Base-by-base conservation (phyloP, 2,797 vertebrate genomes). In the Poecilia velifera region DNA sequence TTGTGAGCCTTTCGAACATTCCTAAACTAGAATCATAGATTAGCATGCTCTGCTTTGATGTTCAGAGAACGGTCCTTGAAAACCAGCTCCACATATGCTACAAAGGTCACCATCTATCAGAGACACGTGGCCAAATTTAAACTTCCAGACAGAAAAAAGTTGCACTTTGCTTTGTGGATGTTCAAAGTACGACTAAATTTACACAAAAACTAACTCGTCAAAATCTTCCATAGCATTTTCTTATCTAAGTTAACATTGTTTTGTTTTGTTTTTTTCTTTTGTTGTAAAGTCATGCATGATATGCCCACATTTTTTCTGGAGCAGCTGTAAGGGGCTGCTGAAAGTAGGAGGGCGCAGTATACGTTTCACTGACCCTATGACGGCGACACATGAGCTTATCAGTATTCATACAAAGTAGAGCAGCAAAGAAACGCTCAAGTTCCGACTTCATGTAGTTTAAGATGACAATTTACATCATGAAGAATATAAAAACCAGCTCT, bases 291-390 rank as follows among this genome's bases (percentile, higher is more conserved):
- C n/a, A 51, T 68, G 41, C 22, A 46, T 49, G 41, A 78, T 46
- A 49, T 16, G 45, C 14, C 41, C 47, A 18, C 43, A n/a, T 6
- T 1, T 47, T 36, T 16, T 51, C 41, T 80, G 7, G 20, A 45
- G 62, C 49, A 34, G 53, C 49, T 72, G 18, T 41, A 18, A 73
- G 41, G n/a, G 20, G 12, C 0, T 43, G 14, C 49, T 76, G 18
- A 76, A 41, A 81, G 20, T 51, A 25, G 59, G 41, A 6, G 46
- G n/a, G 36, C 2, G 2, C 55, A 0, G 18, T 47, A n/a, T 7
- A 14, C 82, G 76, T 71, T 45, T 73, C 46, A 73, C 43, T 22
- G 71, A 14, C 16, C 83, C 73, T 46, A 53, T 85, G 73, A 84
- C 66, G 64, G 68, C 62, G 75, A 83, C 46, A 74, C 47, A 74